Percentiles rank a stretch among this genome's conserved stretches.
Conservation (phyloP, 2,113 vertebrate genomes). For the Phylloscopus whistleri region DNA sequence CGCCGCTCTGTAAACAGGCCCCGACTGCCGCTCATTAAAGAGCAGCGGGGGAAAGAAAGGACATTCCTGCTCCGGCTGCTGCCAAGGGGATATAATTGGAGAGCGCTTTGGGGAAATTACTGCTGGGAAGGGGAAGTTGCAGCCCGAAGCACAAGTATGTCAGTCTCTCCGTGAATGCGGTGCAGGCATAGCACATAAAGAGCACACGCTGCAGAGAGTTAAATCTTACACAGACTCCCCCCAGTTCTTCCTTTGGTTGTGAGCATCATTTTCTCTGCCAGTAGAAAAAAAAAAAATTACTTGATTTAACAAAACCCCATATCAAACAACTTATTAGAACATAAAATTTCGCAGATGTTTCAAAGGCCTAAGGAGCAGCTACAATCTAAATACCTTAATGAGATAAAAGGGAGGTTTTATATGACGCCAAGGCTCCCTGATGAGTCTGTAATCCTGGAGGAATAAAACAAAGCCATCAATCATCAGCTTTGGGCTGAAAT, state of each 20-base stretch:
- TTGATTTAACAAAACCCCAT: neutral
- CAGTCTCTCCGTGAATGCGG: neutral
- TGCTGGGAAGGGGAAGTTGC: neutral
- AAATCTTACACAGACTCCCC: neutral
- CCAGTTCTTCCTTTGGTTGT: neutral
- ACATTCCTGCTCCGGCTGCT: neutral
- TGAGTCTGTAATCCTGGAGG: neutral
- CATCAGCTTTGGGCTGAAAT: neutral
- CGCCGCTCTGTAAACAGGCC: neutral
- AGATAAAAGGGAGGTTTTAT: neutral
- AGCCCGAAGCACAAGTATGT: neutral
- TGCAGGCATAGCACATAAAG: neutral
- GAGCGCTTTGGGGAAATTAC: neutral
- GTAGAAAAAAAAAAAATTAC: neutral
- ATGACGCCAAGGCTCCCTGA: neutral
- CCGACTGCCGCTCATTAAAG: neutral
- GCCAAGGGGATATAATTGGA: neutral
- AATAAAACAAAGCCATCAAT: neutral
- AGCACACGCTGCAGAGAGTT: neutral
- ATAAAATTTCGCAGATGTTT: neutral
- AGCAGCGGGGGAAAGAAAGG: neutral
- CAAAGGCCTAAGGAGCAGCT: neutral
- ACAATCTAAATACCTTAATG: neutral
- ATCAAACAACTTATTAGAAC: neutral
- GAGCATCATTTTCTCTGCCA: neutral